Percentiles rank a stretch among this genome's conserved stretches.
Evolutionary conservation across 2,113 vertebrate genomes (phyloP).

Genomic region (Grus americana): DNA sequence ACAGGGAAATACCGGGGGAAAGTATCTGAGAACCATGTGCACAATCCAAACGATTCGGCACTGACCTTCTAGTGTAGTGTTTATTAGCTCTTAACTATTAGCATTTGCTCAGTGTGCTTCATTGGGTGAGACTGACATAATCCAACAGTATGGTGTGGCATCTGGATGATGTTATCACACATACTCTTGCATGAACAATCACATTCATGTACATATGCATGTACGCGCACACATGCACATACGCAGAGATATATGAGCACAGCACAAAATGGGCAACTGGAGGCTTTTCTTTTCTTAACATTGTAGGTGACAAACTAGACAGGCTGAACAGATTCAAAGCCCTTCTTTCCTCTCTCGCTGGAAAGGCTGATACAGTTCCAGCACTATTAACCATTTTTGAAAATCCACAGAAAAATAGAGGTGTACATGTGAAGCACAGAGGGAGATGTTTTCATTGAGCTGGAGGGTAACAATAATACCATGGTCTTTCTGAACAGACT

Average conservation of each 20-base stretch:
- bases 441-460: neutral
- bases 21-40: constrained; percentile 47
- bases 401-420: neutral
- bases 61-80: constrained; percentile 64
- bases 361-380: neutral
- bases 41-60: constrained; percentile 49
- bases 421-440: neutral
- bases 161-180: constrained; percentile 67
- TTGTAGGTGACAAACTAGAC: neutral
- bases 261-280: neutral
- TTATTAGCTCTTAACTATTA: constrained; percentile 72
- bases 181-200: constrained; percentile 5
- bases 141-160: constrained; percentile 41
- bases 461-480: neutral
- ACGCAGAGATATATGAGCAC: neutral
- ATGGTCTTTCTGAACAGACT: neutral
- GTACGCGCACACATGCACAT: rapidly evolving
- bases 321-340: neutral
- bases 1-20: neutral
- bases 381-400: neutral
- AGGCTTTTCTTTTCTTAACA: neutral
- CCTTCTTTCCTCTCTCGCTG: neutral
- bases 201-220: neutral
- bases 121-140: constrained; percentile 67
- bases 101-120: constrained; percentile 61